phyloP scores from a whole-genome alignment of 2,888 invertebrate genomes.

The Hesperia comma region DNA sequence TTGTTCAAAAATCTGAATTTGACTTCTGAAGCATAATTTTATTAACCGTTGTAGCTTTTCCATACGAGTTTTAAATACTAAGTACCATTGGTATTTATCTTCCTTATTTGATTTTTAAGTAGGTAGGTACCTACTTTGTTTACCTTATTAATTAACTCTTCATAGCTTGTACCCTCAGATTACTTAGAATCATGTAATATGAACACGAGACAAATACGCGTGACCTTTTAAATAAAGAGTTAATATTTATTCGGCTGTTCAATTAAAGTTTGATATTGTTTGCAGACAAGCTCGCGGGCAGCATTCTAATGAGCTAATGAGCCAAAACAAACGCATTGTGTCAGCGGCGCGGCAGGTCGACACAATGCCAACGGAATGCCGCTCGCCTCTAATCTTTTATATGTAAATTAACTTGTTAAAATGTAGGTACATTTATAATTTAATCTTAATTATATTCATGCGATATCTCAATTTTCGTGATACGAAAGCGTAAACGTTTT shows the following conservation, averaged over 20 bases:
- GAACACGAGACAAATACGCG: background rate
- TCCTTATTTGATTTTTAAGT: too few species aligned
- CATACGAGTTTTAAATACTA: too few species aligned
- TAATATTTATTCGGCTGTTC: constrained; percentile 4
- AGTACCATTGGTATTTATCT: too few species aligned
- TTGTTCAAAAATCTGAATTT: too few species aligned
- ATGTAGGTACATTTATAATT: constrained; percentile 13
- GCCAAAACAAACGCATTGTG: constrained; percentile 18
- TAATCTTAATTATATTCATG: constrained; percentile 1
- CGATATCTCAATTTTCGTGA: constrained; percentile 7
- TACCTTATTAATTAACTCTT: too few species aligned
- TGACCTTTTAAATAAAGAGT: background rate
- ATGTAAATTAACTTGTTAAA: constrained; percentile 34
- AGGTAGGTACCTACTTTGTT: too few species aligned
- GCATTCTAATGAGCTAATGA: constrained; percentile 11
- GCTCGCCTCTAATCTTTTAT: constrained; percentile 44
- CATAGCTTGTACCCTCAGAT: too few species aligned
- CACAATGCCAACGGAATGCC: constrained; percentile 43
- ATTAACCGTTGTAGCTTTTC: too few species aligned
- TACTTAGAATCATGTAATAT: too few species aligned
- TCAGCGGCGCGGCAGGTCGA: constrained; percentile 16
- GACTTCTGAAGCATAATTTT: too few species aligned
- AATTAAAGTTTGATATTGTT: background rate
- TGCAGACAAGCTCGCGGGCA: constrained; percentile 9
- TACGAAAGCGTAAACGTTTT: constrained; percentile 14